Evolutionary conservation across 2,797 vertebrate species (phyloP).

Genomic region (Brachyalestes nurse): DNA sequence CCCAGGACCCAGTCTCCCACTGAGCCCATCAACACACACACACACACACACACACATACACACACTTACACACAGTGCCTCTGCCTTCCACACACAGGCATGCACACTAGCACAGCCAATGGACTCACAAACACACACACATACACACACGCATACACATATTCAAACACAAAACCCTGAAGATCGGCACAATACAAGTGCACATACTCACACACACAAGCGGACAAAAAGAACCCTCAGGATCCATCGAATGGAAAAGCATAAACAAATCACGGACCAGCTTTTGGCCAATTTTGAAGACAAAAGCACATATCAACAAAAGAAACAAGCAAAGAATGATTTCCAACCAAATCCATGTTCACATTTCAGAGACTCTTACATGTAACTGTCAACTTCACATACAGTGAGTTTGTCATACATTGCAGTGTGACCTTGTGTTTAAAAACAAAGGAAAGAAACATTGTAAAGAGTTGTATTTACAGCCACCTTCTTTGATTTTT

Average conservation of each 20-base stretch:
- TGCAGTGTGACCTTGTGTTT: not conserved
- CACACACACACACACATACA: constrained; percentile 52
- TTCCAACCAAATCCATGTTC: not conserved
- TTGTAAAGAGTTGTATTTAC: not conserved
- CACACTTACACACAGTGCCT: constrained; percentile 48
- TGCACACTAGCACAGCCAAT: constrained; percentile 21
- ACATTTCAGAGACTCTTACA: not conserved
- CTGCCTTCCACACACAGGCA: constrained; percentile 45
- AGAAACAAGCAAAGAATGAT: not conserved
- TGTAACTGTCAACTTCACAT: not conserved
- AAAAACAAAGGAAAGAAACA: not conserved
- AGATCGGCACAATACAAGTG: constrained; percentile 58
- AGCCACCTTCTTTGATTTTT: not conserved
- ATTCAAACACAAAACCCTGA: constrained; percentile 36
- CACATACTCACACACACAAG: constrained; percentile 51
- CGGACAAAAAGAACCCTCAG: constrained; percentile 21
- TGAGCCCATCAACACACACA: constrained; percentile 75
- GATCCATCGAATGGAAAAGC: not conserved
- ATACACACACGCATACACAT: constrained; percentile 34
- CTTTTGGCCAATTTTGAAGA: not conserved
- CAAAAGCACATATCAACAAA: not conserved
- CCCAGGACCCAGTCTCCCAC: constrained; percentile 78
- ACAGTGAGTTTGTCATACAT: not conserved
- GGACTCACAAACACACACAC: constrained; percentile 25
- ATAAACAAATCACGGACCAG: constrained; percentile 6